A percentile compares a stretch with the other conserved stretches of the same genome.
phyloP scores from a whole-genome alignment of 2,888 invertebrate species.

The Dorcus hopei region DNA sequence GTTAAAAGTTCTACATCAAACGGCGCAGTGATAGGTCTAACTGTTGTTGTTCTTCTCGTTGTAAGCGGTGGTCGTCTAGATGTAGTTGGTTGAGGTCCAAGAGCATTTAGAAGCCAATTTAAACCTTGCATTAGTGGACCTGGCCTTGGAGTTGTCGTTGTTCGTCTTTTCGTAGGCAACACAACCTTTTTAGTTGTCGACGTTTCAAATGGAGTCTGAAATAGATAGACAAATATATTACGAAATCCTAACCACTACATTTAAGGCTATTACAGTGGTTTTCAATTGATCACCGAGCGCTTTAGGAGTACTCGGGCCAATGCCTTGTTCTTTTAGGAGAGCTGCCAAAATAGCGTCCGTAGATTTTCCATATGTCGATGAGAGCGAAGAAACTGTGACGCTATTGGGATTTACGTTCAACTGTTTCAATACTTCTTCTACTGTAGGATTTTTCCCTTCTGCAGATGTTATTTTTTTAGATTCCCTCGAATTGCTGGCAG shows the following conservation, averaged over 20 bases:
- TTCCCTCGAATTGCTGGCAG: slow-evolving; percentile 18
- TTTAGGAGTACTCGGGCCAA: slow-evolving; percentile 68
- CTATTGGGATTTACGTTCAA: slow-evolving; percentile 35
- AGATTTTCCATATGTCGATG: slow-evolving; percentile 55
- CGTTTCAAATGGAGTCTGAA: slow-evolving; percentile 26
- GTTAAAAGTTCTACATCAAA: slow-evolving; percentile 36
- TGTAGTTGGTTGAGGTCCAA: slow-evolving; percentile 34
- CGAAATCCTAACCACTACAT: background rate
- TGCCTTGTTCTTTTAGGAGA: slow-evolving; percentile 67
- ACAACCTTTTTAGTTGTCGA: slow-evolving; percentile 34
- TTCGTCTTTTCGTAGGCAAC: slow-evolving; percentile 40
- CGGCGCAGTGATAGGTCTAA: slow-evolving; percentile 26
- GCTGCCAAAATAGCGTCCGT: slow-evolving; percentile 70
- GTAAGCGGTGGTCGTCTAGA: slow-evolving; percentile 23
- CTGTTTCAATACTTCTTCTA: slow-evolving; percentile 42
- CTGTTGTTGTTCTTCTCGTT: slow-evolving; percentile 20
- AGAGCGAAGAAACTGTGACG: slow-evolving; percentile 31
- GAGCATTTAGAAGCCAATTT: slow-evolving; percentile 45
- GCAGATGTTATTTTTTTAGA: slow-evolving; percentile 28
- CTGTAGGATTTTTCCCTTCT: slow-evolving; percentile 27
- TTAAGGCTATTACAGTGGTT: slow-evolving; percentile 50
- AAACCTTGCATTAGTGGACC: slow-evolving; percentile 43
- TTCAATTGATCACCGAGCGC: slow-evolving; percentile 58
- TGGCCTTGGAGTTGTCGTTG: slow-evolving; percentile 50
- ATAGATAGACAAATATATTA: background rate